Evolutionary conservation across 2,113 vertebrate species (phyloP), one percentile per base, ranked within the genome.

Genomic region (Nannobrachium achirus): DNA sequence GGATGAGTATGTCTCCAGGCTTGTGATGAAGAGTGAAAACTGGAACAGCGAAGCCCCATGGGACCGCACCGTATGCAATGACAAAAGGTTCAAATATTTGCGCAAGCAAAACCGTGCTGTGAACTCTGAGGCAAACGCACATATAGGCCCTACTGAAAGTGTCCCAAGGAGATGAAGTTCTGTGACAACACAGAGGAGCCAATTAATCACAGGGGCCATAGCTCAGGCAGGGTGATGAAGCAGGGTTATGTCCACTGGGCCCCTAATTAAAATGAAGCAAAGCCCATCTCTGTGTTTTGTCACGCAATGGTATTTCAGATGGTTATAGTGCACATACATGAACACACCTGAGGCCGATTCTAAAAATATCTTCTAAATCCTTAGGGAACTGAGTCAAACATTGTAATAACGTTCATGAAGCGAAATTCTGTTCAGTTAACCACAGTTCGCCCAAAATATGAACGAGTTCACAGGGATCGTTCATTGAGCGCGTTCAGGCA

Each of bases 241-340:
- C 71, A 66, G 78, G 85, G 88, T 87, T 83, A 84, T 83, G 82
- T 91, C 91, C 63, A 66, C 79, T 51, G 86, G 86, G 89, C 69
- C 64, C 62, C 84, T 92, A 91, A 93, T 93, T 92, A 91, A 89
- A 91, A 88, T 77, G 66, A 82, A 73, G 86, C 78, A 46, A 81
- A 81, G 74, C 86, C 80, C 64, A 66, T 81, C 70, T 80, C 69
- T 72, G 71, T 67, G 3, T 61, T 53, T 52, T 44, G 64, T 66
- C 60, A 71, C 69, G 75, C 61, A 73, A 60, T 51, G 49, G 53
- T 63, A 53, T 75, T 75, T 63, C n/a, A 81, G 65, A 84, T 79
- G 57, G 75, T 81, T 70, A 76, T 38, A 71, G 57, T 0, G 7
- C 63, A 52, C 71, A 6, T 53, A 44, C 15, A 19, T 39, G 38